These are phyloP conservation scores for Conopomorpha cramerella DNA, from an alignment of 1,140 invertebrate genomes.

Conservation along the genomic window DNA sequence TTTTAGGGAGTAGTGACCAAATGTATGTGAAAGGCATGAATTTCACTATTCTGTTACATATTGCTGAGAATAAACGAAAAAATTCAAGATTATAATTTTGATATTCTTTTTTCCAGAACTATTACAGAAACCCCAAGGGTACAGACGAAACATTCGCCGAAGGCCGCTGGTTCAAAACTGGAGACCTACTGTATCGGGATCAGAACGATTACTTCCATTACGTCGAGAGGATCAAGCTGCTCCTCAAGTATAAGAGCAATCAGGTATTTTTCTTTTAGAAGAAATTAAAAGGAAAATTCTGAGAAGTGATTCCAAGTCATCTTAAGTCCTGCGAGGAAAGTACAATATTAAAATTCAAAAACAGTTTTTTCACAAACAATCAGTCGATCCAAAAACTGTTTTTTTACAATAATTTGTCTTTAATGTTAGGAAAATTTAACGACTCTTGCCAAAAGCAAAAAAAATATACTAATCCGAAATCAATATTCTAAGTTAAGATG, in stretches of 20 bases:
- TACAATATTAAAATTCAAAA: too few species aligned
- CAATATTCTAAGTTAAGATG: too few species aligned
- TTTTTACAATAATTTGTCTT: too few species aligned
- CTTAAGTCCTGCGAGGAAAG: too few species aligned
- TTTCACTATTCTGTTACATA: too few species aligned
- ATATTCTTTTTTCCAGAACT: slow-evolving; percentile 19
- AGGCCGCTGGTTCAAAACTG: slow-evolving; percentile 74
- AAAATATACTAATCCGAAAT: too few species aligned
- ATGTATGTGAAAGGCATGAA: not conserved
- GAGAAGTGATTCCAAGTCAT: too few species aligned
- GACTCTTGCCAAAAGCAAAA: too few species aligned
- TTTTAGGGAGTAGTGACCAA: not conserved
- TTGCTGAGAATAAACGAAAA: not conserved
- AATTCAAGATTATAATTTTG: not conserved
- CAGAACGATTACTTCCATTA: slow-evolving; percentile 68
- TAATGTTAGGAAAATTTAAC: too few species aligned
- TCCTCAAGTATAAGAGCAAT: slow-evolving; percentile 68
- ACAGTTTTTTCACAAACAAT: too few species aligned
- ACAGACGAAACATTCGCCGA: slow-evolving; percentile 60
- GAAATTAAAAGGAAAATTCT: too few species aligned
- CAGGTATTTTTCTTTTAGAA: slow-evolving; percentile 29
- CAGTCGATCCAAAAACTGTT: too few species aligned
- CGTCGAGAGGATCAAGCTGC: slow-evolving; percentile 75
- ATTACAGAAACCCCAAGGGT: slow-evolving; percentile 57
- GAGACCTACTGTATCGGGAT: slow-evolving; percentile 73